These are phyloP conservation scores for Stigmatopora argus DNA, from an alignment of 2,113 vertebrate species.

Conservation along the genomic window DNA sequence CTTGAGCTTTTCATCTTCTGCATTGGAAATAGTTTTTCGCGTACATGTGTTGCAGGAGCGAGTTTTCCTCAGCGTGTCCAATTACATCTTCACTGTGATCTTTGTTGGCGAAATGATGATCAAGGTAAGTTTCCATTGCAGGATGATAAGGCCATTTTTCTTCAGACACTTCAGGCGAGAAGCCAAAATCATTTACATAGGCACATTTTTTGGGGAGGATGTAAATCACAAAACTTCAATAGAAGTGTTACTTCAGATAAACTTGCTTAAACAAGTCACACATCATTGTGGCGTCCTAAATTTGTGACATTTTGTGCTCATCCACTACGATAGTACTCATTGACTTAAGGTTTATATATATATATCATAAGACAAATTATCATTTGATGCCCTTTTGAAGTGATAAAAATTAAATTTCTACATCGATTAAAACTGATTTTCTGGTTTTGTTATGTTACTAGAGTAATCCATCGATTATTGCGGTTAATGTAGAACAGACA, in stretches of 20 bases:
- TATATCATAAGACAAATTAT: too few relatives aligned
- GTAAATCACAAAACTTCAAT: neutral
- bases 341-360: too few relatives aligned
- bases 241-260: neutral
- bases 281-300: neutral
- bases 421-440: too few relatives aligned
- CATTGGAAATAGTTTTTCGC: neutral
- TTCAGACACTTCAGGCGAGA: conserved; percentile 18
- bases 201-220: neutral
- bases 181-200: neutral
- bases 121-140: conserved; percentile 74
- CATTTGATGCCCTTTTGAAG: too few relatives aligned
- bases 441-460: too few relatives aligned
- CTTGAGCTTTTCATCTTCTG: neutral
- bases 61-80: conserved; percentile 86
- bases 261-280: neutral
- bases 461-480: too few relatives aligned
- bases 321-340: too few relatives aligned
- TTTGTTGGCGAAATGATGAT: conserved; percentile 90
- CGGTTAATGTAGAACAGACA: too few relatives aligned
- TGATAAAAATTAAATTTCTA: too few relatives aligned
- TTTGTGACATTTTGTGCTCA: too few relatives aligned
- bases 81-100: conserved; percentile 92
- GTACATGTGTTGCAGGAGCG: conserved; percentile 76
- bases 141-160: conserved; percentile 31